These are phyloP conservation scores for Nephrotoma appendiculata DNA, from an alignment of 2,888 invertebrate genomes.

Conservation along the genomic window DNA sequence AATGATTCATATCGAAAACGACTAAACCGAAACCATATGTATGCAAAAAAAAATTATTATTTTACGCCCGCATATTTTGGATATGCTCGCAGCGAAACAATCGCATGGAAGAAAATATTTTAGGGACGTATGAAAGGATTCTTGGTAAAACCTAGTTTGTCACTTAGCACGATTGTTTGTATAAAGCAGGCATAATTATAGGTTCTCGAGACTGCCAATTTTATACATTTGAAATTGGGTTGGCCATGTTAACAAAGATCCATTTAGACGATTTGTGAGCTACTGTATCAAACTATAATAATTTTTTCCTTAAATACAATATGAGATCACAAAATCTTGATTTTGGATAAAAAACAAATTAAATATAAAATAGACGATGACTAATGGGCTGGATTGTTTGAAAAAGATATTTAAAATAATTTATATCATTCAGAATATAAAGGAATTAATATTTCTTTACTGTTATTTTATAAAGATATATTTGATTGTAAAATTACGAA, in stretches of 20 bases:
- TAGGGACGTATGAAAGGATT: too few species aligned
- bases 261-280: too few species aligned
- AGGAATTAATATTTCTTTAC: not conserved
- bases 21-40: not conserved
- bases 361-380: not conserved
- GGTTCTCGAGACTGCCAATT: too few species aligned
- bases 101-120: too few species aligned
- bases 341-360: not conserved
- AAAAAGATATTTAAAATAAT: not conserved
- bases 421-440: not conserved
- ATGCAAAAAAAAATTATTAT: not conserved
- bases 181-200: too few species aligned
- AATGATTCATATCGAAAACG: not conserved
- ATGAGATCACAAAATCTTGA: not conserved
- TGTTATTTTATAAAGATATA: not conserved
- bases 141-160: too few species aligned
- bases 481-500: not conserved
- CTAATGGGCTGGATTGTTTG: not conserved
- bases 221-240: too few species aligned
- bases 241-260: too few species aligned
- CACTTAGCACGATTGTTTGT: too few species aligned
- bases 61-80: not conserved
- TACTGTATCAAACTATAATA: not conserved
- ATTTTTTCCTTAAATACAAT: not conserved
- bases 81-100: too few species aligned